Evolutionary conservation across 1,140 invertebrate genomes (phyloP), one percentile per base, ranked within the genome.

Genomic region (Trichomalopsis sarcophagae): DNA sequence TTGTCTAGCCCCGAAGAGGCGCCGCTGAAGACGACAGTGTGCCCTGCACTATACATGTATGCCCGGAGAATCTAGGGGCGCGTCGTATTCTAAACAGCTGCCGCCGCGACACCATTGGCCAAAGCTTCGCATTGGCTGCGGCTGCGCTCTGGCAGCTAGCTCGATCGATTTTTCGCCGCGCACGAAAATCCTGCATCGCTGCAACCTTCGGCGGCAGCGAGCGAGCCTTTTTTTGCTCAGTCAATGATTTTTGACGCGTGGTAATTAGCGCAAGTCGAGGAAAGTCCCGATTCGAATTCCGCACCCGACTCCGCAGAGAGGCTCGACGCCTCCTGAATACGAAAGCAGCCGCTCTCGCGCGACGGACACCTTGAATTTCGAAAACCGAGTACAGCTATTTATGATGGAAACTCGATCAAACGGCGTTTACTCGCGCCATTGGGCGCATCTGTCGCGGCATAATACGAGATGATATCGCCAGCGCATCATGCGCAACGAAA

Each of bases 11-110:
- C 33, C 78, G n/a, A 62, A 62, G 55, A 62, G 55, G 55, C 55
- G 55, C 55, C 55, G n/a, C 55, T n/a, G 11, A 55, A 55, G 50
- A 55, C 50, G 50, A 55, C 21, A 27, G 6, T 21, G 44, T 47
- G 40, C 27, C 27, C 5, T 27, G 7, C 11, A 50, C 23, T 71
- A 21, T 71, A n/a, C n/a, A n/a, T n/a, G n/a, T n/a, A 44, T 27
- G 44, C 47, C 44, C 40, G n/a, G 33, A 36, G 30, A 66, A 71
- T 80, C 78, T 80, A 80, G 78, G 78, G 78, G 78, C 78, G 55
- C 62, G 62, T 69, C 78, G 55, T 62, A 62, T 62, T 44, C 66
- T 69, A 69, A 68, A 69, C 66, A 81, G 69, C 79, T 71, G 79
- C 40, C 23, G 62, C 33, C 27, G 40, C 66, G 66, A n/a, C 47